Base-by-base conservation (phyloP, 2,797 vertebrate species). In the Champsocephalus gunnari region DNA sequence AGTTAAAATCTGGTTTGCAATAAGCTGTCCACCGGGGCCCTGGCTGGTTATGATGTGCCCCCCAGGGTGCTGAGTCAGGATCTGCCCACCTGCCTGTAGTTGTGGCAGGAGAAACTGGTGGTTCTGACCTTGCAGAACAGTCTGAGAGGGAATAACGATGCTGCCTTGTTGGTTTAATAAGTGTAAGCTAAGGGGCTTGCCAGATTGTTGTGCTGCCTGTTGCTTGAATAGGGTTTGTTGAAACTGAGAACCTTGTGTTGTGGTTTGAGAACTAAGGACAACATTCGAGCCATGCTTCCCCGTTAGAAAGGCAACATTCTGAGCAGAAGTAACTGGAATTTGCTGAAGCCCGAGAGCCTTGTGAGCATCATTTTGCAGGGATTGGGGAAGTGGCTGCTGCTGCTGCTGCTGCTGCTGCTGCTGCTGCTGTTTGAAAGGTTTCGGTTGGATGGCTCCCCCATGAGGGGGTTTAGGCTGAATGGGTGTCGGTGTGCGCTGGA, bases 401-500 rank as follows among this genome's bases (percentile, higher is more conserved):
- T 21, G 21, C 21, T 21, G 21, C 21, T 21, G 21, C 21, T 21
- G 21, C 38, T 81, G 86, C 80, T 79, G 90, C 50, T 88, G 92
- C 67, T 28, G 28, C 5, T 28, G 92, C 50, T 88, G 93, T 81
- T 95, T 97, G 73, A 95, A 94, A 71, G 96, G 95, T 93, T 96
- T 97, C 0, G 95, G 94, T 60, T 97, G 97, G 71, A 65, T 92
- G 71, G 61, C 91, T 92, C 94, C 95, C 62, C 94, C 95, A 74
- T 94, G 95, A 0, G 1, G 95, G 81, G 98, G 98, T 62, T 99
- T 99, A 88, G 98, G 98, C 73, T 99, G 98, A 88, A 99, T 99
- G 24, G 98, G 98, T 0, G 97, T 99, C 55, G 98, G 98, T 1
- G 97, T 98, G 59, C 98, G 90, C 79, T 99, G 98, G 55, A 99